Conservation (phyloP, 2,113 vertebrate species). For the Lethenteron camtschaticum region DNA sequence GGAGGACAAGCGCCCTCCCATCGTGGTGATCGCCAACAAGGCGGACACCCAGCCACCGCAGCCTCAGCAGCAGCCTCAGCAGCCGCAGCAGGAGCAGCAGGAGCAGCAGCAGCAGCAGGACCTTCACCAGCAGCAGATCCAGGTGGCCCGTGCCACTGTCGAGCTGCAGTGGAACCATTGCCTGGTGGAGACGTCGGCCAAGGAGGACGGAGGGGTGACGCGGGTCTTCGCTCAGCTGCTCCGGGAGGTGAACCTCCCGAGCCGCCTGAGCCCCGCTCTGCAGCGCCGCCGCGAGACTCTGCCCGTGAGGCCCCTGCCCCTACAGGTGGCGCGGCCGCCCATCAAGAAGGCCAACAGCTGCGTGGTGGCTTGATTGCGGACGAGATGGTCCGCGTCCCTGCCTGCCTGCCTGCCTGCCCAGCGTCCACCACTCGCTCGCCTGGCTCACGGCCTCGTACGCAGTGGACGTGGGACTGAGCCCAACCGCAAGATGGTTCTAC, state of each 20-base stretch:
- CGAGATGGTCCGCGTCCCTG: too few species aligned
- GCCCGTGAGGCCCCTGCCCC: too few species aligned
- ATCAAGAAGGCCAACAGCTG: too few species aligned
- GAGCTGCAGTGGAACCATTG: slow-evolving; percentile 21
- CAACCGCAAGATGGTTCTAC: too few species aligned
- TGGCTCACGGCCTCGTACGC: too few species aligned
- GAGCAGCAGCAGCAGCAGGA: slow-evolving; percentile 8
- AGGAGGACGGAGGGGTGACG: slow-evolving; percentile 18
- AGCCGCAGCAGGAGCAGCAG: not conserved
- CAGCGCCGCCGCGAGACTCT: too few species aligned
- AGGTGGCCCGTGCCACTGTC: slow-evolving; percentile 16
- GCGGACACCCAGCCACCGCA: slow-evolving; percentile 13
- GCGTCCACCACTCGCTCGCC: too few species aligned
- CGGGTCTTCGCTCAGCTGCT: slow-evolving; percentile 22
- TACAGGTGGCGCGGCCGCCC: too few species aligned
- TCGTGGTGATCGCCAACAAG: slow-evolving; percentile 25
- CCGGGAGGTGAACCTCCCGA: slow-evolving; percentile 19
- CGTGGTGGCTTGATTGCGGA: too few species aligned
- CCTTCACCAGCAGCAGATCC: slow-evolving; percentile 13
- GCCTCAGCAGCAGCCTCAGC: not conserved
- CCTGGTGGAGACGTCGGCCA: slow-evolving; percentile 27
- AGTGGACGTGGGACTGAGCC: too few species aligned
- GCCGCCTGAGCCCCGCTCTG: not conserved
- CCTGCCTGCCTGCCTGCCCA: too few species aligned
- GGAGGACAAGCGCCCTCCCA: slow-evolving; percentile 12